phyloP scores from a whole-genome alignment of 2,888 invertebrate species.

The Drosophila recens region DNA sequence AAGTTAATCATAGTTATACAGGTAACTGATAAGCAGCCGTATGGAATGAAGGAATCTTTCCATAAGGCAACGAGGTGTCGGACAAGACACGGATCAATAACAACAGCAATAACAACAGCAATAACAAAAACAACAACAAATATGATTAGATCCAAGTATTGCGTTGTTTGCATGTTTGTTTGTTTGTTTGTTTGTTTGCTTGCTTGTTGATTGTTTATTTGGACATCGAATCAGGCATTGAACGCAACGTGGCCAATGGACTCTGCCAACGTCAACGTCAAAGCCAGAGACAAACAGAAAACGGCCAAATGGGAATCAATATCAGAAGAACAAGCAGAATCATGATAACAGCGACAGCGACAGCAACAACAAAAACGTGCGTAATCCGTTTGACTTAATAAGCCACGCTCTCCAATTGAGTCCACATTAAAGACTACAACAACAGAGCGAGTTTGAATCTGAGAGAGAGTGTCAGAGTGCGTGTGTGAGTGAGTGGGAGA shows the following conservation, averaged over 20 bases:
- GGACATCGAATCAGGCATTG: slow-evolving; percentile 63
- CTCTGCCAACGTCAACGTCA: not conserved
- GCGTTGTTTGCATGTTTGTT: slow-evolving; percentile 1
- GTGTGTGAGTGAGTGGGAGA: not conserved
- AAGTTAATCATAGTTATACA: slow-evolving; percentile 29
- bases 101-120: slow-evolving; percentile 5
- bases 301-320: slow-evolving; percentile 44
- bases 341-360: not conserved
- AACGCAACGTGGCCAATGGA: slow-evolving; percentile 35
- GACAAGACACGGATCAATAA: slow-evolving; percentile 22
- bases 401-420: slow-evolving; percentile 71
- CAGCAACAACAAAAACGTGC: slow-evolving; percentile 41
- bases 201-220: slow-evolving; percentile 39
- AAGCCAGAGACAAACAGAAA: slow-evolving; percentile 30
- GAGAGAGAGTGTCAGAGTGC: slow-evolving; percentile 4
- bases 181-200: slow-evolving; percentile 8
- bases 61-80: slow-evolving; percentile 43
- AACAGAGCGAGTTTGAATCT: not conserved
- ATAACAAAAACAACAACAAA: slow-evolving; percentile 30
- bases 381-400: slow-evolving; percentile 77
- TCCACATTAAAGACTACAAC: slow-evolving; percentile 22
- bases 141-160: slow-evolving; percentile 31
- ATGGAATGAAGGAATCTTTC: slow-evolving; percentile 12
- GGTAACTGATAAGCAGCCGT: slow-evolving; percentile 41
- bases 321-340: slow-evolving; percentile 9